These are phyloP conservation scores for Atractosteus spatula DNA, from an alignment of 2,113 vertebrate species.

Conservation along the genomic window DNA sequence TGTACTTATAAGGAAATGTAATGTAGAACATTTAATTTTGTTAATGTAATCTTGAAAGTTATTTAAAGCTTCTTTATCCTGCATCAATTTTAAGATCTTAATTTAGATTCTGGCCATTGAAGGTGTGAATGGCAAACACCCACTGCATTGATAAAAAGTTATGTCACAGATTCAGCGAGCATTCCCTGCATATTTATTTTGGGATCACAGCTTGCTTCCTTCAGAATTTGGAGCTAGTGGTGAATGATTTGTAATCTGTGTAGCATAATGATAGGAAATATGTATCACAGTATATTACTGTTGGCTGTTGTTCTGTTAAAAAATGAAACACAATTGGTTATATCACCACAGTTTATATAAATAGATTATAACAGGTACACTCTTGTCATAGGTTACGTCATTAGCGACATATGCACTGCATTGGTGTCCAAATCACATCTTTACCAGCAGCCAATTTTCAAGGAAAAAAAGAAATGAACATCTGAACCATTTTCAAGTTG, in stretches of 20 bases:
- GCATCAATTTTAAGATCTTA: background rate
- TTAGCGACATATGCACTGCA: too few species aligned
- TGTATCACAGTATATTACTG: constrained; percentile 1
- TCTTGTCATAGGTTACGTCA: too few species aligned
- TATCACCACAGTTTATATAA: background rate
- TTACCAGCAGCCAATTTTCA: too few species aligned
- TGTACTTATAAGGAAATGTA: too few species aligned
- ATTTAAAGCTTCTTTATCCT: background rate
- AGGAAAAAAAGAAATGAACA: too few species aligned
- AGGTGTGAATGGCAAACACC: constrained; percentile 3
- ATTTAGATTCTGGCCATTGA: constrained; percentile 5
- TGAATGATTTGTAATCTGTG: background rate
- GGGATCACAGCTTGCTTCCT: background rate
- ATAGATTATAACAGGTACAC: background rate
- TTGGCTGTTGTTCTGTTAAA: background rate
- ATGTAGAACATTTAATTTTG: background rate
- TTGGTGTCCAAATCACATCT: background rate
- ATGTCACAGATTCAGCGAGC: background rate
- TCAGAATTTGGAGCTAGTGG: background rate
- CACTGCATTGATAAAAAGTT: background rate
- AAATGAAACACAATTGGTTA: background rate
- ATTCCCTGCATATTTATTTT: constrained; percentile 2
- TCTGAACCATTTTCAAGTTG: too few species aligned
- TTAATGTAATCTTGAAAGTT: background rate
- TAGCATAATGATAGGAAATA: background rate